Evolutionary conservation across 2,888 invertebrate genomes (phyloP).

Genomic region (Luffia ferchaultella): DNA sequence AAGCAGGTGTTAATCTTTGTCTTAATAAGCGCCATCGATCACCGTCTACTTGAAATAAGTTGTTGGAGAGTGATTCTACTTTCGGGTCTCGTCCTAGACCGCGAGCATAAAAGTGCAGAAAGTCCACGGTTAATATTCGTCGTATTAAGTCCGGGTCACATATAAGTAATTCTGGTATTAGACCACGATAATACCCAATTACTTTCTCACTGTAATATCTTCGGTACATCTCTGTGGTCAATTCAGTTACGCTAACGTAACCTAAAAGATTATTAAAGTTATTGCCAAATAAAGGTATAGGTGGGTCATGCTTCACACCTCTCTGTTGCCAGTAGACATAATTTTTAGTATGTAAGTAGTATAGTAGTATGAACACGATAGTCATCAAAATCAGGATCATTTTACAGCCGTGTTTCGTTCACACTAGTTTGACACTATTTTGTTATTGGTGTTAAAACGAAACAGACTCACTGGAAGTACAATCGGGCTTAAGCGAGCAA

Average conservation of each 20-base stretch:
- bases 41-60: slow-evolving; percentile 36
- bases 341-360: slow-evolving; percentile 15
- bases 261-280: slow-evolving; percentile 4
- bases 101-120: slow-evolving; percentile 29
- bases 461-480: too few relatives aligned
- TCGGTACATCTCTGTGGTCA: slow-evolving; percentile 22
- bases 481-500: too few relatives aligned
- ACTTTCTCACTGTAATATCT: slow-evolving; percentile 38
- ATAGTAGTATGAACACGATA: slow-evolving; percentile 3
- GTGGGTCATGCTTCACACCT: slow-evolving; percentile 14
- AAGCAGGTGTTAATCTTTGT: slow-evolving; percentile 41
- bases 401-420: too few relatives aligned
- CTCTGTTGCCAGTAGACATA: slow-evolving; percentile 19
- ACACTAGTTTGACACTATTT: too few relatives aligned
- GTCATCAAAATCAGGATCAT: too few relatives aligned
- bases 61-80: slow-evolving; percentile 30
- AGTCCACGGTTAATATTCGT: slow-evolving; percentile 29
- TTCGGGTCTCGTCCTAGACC: slow-evolving; percentile 10
- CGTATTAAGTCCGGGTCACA: slow-evolving; percentile 34
- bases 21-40: slow-evolving; percentile 41
- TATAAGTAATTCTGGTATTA: slow-evolving; percentile 32
- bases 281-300: slow-evolving; percentile 10
- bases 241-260: slow-evolving; percentile 5
- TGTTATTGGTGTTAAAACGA: too few relatives aligned
- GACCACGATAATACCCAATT: slow-evolving; percentile 35